Conservation (phyloP, 2,797 vertebrate genomes). For the Hipposideros larvatus region DNA sequence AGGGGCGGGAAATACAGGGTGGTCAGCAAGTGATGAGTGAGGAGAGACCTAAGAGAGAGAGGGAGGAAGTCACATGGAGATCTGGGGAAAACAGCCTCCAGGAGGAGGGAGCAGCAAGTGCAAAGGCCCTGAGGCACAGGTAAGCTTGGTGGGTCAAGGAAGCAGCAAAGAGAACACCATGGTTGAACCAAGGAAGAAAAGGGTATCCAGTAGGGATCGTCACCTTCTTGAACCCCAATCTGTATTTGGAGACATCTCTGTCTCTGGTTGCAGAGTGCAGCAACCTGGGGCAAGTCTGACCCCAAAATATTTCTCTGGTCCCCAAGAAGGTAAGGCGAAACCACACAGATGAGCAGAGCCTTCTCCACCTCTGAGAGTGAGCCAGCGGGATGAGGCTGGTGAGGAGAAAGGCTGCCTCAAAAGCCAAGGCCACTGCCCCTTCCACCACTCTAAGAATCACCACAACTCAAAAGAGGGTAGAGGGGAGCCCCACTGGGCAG, state of each 20-base stretch:
- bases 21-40: background rate
- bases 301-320: background rate
- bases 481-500: background rate
- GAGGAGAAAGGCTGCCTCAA: background rate
- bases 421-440: background rate
- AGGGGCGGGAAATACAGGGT: too few species aligned
- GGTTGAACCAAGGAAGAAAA: background rate
- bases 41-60: background rate
- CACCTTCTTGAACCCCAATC: background rate
- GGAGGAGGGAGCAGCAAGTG: background rate
- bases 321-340: background rate
- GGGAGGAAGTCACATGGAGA: background rate
- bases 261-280: background rate
- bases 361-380: background rate
- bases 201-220: too few species aligned
- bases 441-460: background rate
- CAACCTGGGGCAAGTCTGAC: background rate
- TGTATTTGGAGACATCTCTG: background rate
- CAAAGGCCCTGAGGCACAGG: background rate
- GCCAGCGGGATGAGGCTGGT: background rate
- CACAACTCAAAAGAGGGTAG: accelerated
- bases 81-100: background rate
- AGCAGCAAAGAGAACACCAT: background rate
- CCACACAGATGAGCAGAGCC: background rate
- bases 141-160: background rate